Base-by-base conservation (phyloP, 2,888 invertebrate genomes). In the Eupithecia centaureata region DNA sequence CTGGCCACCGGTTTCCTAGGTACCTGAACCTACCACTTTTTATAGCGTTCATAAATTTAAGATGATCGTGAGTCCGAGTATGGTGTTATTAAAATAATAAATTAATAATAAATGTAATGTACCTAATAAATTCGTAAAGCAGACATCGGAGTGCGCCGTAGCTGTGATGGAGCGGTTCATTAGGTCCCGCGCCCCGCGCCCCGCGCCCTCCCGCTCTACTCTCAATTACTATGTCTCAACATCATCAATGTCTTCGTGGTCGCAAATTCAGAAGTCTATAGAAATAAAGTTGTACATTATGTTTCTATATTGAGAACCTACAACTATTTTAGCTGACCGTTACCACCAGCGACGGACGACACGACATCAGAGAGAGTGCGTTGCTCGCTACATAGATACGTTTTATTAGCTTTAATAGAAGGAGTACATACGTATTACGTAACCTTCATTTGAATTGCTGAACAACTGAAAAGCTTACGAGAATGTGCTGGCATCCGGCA, bases 11-110 rank as follows among this genome's bases (percentile, higher is more conserved):
- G 27, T 27, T 15, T 42, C 8, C 8, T 28, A 4, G 28, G 28
- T 54, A 54, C 25, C 27, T 54, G 28, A 18, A 42, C 28, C 15
- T 15, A 54, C 54, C 28, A n/a, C 28, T 54, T 54, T 54, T 54
- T 54, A 54, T 54, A 28, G 27, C 27, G 28, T 54, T 54, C 25
- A 13, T 28, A 54, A 28, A 54, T 54, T 15, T 7, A 2, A 25
- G 28, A 8, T 27, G 22, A 13, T 52, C 52, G 35, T 35, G 35
- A 10, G 13, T 12, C 15, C 25, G 0, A 1, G 15, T 12, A 1
- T 22, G 5, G 27, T 27, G 4, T 15, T 52, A 27, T 25, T 51
- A 52, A 27, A 5, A 13, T 52, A 27, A 25, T 25, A 52, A 27
- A 52, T 52, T 22, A 52, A 5, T 27, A 52, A 52, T 13, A 52